Percentiles rank a stretch among this genome's conserved stretches.
phyloP scores from a whole-genome alignment of 1,140 invertebrate genomes.

The Ptiloglossa arizonensis region DNA sequence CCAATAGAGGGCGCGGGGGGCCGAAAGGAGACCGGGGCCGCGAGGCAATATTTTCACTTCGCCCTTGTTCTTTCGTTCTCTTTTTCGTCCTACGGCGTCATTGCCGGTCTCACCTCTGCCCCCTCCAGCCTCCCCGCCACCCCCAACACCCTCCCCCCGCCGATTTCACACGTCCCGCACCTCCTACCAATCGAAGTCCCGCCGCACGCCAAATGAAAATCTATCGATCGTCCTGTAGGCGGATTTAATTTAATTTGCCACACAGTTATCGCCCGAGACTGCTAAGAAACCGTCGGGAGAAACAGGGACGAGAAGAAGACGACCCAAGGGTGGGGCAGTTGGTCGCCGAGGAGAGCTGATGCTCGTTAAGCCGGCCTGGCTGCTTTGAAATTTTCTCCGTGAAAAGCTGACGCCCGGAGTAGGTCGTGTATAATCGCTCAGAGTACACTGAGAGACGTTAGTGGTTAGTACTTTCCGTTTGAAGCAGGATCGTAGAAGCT shows the following conservation, averaged over 20 bases:
- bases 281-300: slow-evolving; percentile 23
- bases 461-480: background rate
- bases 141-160: background rate
- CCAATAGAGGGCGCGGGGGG: slow-evolving; percentile 42
- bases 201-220: slow-evolving; percentile 68
- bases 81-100: slow-evolving; percentile 55
- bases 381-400: slow-evolving; percentile 41
- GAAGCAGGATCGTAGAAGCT: background rate
- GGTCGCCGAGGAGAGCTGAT: slow-evolving; percentile 36
- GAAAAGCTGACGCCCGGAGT: slow-evolving; percentile 21
- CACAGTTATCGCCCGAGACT: slow-evolving; percentile 60
- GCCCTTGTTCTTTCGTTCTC: slow-evolving; percentile 57
- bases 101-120: background rate
- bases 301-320: background rate
- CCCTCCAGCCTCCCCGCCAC: too few relatives aligned
- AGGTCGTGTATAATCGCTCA: background rate
- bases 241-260: slow-evolving; percentile 72
- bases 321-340: background rate
- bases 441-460: background rate
- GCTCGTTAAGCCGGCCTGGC: slow-evolving; percentile 48
- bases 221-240: slow-evolving; percentile 69
- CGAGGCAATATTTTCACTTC: slow-evolving; percentile 70
- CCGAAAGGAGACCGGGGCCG: slow-evolving; percentile 40
- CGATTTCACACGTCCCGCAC: slow-evolving; percentile 20
- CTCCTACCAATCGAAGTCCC: slow-evolving; percentile 51